Conservation (phyloP, 2,797 vertebrate species). For the Anguilla obscura region DNA sequence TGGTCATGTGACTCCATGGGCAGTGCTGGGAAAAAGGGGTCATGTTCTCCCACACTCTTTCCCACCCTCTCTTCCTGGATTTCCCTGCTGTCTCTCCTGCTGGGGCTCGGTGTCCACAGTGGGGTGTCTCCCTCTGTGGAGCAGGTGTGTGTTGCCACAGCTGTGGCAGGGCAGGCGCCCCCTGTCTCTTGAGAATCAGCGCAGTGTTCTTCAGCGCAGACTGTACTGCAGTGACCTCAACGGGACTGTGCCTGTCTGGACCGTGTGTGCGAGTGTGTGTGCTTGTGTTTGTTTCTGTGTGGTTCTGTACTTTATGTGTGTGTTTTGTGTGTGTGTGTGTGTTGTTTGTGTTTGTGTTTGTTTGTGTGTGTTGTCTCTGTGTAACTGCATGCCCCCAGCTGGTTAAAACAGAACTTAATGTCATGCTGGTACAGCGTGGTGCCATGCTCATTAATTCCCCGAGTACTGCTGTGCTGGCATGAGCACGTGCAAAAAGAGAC, state of each 20-base stretch:
- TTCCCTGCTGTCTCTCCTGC: not conserved
- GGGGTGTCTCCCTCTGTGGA: not conserved
- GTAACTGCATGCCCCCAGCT: not conserved
- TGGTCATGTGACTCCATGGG: not conserved
- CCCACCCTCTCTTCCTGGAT: not conserved
- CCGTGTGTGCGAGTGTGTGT: not conserved
- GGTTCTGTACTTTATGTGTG: not conserved
- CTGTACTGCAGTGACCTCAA: not conserved
- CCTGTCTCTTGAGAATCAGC: not conserved
- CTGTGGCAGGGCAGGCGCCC: not conserved
- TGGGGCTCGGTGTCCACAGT: not conserved
- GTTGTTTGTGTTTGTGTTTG: not conserved
- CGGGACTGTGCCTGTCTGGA: not conserved
- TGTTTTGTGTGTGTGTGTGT: not conserved
- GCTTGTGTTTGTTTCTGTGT: not conserved
- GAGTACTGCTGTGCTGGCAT: not conserved
- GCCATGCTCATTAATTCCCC: constrained; percentile 3
- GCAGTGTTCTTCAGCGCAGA: not conserved
- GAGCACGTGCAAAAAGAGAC: not conserved
- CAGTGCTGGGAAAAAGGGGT: not conserved
- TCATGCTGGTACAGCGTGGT: constrained; percentile 8
- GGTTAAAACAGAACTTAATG: not conserved
- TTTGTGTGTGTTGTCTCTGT: not conserved
- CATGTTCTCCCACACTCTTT: not conserved
- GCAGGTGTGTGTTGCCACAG: not conserved